Evolutionary conservation across 2,797 vertebrate genomes (phyloP), one percentile per base, ranked within the genome.

Genomic region (Triplophysa yarkandensis): DNA sequence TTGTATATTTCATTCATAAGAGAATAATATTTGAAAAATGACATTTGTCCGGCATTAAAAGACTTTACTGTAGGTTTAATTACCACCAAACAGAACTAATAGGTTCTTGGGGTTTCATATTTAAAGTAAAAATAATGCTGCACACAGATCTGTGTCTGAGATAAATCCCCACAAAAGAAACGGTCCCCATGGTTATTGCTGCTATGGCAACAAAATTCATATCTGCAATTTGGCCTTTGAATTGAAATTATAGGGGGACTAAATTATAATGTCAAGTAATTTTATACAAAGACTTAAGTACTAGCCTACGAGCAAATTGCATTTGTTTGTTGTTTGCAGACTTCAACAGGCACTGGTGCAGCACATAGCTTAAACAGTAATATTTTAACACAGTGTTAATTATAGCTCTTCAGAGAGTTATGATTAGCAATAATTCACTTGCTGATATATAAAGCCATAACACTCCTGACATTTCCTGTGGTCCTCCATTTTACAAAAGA

Each of bases 191-290:
- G 65, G 77, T 69, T 75, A 69, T 76, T 46, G 71, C 34, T 63
- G 58, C 82, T 74, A 75, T 78, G 57, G 80, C 70, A 83, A 82
- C 81, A 21, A 48, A 34, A 67, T 74, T 57, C 39, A 54, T 52
- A 62, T 76, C 48, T 46, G 41, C 67, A 69, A 32, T 77, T 73
- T 74, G 63, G 68, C 70, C 76, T 79, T 66, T 57, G 67, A 67
- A 68, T 71, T 69, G 46, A 70, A 69, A 58, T 73, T 66, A 60
- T 41, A 68, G 71, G 67, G 61, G 71, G 67, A 70, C 67, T 64
- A 75, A 75, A 70, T 58, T 75, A 65, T 64, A 74, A 79, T 43
- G 46, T 71, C 50, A 50, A 10, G 30, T 66, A 70, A 77, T 66
- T 77, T 77, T 41, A 70, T 13, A 78, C 25, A 68, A 48, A 64